These are phyloP conservation scores for Condylostylus longicornis DNA, from an alignment of 1,140 invertebrate species.

Conservation along the genomic window DNA sequence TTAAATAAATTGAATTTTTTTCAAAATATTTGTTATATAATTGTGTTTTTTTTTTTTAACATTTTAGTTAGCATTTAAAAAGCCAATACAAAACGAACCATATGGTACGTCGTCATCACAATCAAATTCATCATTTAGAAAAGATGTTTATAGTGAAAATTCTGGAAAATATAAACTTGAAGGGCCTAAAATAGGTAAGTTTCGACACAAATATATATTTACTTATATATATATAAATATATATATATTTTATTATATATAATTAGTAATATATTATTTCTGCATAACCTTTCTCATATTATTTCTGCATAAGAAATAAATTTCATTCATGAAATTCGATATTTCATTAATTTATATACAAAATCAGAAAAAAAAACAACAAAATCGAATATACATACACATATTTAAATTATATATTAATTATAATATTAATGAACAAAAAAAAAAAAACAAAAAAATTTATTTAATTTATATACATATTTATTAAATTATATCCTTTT, in stretches of 20 bases:
- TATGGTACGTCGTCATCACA: constrained; percentile 50
- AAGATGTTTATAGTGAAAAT: constrained; percentile 50
- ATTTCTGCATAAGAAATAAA: neutral
- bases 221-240: neutral
- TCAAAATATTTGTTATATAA: neutral
- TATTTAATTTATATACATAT: too few species aligned
- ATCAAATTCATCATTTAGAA: constrained; percentile 50
- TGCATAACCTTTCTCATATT: neutral
- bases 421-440: too few species aligned
- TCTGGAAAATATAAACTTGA: constrained; percentile 25
- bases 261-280: neutral
- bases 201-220: neutral
- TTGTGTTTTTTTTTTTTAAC: neutral
- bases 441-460: too few species aligned
- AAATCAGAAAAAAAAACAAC: neutral
- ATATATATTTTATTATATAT: neutral
- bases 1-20: too few species aligned
- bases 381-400: neutral
- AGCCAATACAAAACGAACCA: constrained; percentile 32
- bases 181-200: constrained; percentile 25
- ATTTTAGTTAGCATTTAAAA: constrained; percentile 55
- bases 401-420: too few species aligned
- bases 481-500: neutral
- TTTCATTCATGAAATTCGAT: neutral
- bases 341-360: neutral